Evolutionary conservation across 1,140 invertebrate genomes (phyloP).

Genomic region (Pissodes strobi): DNA sequence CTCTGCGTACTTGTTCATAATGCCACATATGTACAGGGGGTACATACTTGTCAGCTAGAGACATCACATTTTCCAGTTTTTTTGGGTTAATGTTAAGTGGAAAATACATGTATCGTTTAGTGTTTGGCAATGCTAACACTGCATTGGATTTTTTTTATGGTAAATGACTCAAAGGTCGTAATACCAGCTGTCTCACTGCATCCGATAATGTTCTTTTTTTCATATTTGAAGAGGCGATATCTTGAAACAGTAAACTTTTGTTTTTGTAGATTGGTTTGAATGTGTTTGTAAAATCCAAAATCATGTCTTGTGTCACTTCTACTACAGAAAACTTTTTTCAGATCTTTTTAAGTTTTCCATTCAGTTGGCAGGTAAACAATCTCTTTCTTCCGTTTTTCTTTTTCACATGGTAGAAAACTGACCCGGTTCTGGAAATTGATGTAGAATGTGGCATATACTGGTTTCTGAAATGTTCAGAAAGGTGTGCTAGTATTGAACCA

Average conservation of each 20-base stretch:
- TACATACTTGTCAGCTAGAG: too few species aligned
- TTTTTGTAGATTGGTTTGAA: not conserved
- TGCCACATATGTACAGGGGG: too few species aligned
- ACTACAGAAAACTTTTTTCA: not conserved
- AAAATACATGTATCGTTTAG: too few species aligned
- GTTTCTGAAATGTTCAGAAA: not conserved
- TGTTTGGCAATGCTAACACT: too few species aligned
- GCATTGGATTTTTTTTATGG: not conserved
- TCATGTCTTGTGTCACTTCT: too few species aligned
- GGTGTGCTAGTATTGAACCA: conserved; percentile 9
- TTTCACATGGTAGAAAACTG: too few species aligned
- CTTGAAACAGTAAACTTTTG: not conserved
- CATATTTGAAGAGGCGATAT: conserved; percentile 4
- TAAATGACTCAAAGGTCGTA: not conserved
- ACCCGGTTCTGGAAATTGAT: too few species aligned
- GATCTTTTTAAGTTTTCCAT: not conserved
- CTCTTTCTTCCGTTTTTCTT: too few species aligned
- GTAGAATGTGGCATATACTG: too few species aligned
- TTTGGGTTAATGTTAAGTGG: conserved; percentile 5
- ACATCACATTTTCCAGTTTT: conserved; percentile 8
- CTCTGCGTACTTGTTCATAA: too few species aligned
- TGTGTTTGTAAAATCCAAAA: not conserved
- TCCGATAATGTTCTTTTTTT: conserved; percentile 1
- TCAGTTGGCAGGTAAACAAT: not conserved
- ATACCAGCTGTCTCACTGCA: not conserved